Conservation (phyloP, 2,113 vertebrate genomes). For the Periophthalmus modestus region DNA sequence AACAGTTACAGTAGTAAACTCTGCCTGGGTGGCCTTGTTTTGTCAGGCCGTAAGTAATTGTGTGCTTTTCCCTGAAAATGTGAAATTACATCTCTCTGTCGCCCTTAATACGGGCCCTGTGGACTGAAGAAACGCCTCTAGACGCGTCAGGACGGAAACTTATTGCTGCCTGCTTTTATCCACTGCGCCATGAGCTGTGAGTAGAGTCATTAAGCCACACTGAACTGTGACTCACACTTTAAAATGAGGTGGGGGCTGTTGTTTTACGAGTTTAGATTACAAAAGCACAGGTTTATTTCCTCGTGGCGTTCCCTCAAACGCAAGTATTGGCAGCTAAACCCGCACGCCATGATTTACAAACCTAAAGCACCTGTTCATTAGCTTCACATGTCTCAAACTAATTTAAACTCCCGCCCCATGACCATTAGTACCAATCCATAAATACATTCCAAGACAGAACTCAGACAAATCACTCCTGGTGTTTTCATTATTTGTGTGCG, state of each 20-base stretch:
- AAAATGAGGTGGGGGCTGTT: neutral
- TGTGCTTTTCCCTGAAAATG: conserved; percentile 27
- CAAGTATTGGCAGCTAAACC: neutral
- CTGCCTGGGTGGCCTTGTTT: conserved; percentile 47
- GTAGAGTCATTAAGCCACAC: conserved; percentile 23
- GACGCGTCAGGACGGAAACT: conserved; percentile 17
- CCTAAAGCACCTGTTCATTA: neutral
- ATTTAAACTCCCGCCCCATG: conserved; percentile 18
- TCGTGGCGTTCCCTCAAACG: neutral
- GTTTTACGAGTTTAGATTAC: neutral
- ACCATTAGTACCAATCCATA: conserved; percentile 64
- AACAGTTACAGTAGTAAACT: neutral
- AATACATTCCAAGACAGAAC: conserved; percentile 64
- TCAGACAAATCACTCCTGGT: conserved; percentile 75
- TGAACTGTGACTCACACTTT: conserved; percentile 25
- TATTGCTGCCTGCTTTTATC: conserved; percentile 20
- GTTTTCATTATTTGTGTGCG: conserved; percentile 66
- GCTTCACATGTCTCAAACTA: conserved; percentile 18
- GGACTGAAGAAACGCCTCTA: neutral
- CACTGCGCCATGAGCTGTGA: conserved; percentile 25
- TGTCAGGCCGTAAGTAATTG: conserved; percentile 36
- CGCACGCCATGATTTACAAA: conserved; percentile 4
- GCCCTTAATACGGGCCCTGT: neutral
- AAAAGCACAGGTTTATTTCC: neutral
- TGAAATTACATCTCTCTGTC: conserved; percentile 30